Evolutionary conservation across 1,140 invertebrate species (phyloP).

Genomic region (Pseudomyrmex sp.): DNA sequence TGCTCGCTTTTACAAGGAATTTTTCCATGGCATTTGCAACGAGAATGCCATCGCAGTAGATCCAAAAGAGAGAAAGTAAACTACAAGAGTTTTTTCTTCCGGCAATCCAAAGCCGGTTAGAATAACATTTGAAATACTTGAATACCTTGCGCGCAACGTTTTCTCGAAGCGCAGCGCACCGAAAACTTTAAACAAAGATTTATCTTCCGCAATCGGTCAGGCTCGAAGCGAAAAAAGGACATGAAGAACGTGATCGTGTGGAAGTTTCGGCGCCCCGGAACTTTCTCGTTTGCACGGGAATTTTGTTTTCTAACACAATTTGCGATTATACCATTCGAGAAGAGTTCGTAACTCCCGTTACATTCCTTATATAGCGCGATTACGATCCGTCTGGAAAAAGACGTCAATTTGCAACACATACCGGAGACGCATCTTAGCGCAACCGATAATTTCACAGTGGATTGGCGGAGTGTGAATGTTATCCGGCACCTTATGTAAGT

Average conservation of each 20-base stretch:
- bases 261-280: slow-evolving; percentile 28
- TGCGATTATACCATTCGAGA: slow-evolving; percentile 15
- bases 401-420: slow-evolving; percentile 26
- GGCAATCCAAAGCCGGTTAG: slow-evolving; percentile 37
- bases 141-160: slow-evolving; percentile 18
- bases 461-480: background rate
- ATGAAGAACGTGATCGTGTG: slow-evolving; percentile 40
- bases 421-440: slow-evolving; percentile 42
- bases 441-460: slow-evolving; percentile 30
- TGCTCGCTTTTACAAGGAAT: slow-evolving; percentile 13
- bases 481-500: slow-evolving; percentile 21
- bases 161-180: slow-evolving; percentile 7
- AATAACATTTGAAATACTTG: slow-evolving; percentile 53
- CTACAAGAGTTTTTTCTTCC: slow-evolving; percentile 9
- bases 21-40: background rate
- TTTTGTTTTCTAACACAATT: slow-evolving; percentile 47
- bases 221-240: slow-evolving; percentile 38
- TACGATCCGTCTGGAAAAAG: slow-evolving; percentile 13
- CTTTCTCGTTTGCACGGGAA: slow-evolving; percentile 20
- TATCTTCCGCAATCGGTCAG: slow-evolving; percentile 43
- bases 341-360: slow-evolving; percentile 25
- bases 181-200: slow-evolving; percentile 62
- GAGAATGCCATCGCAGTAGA: slow-evolving; percentile 10
- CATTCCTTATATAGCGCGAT: slow-evolving; percentile 22
- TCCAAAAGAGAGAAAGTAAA: slow-evolving; percentile 24